phyloP scores from a whole-genome alignment of 2,797 vertebrate species.

The Pterois miles region DNA sequence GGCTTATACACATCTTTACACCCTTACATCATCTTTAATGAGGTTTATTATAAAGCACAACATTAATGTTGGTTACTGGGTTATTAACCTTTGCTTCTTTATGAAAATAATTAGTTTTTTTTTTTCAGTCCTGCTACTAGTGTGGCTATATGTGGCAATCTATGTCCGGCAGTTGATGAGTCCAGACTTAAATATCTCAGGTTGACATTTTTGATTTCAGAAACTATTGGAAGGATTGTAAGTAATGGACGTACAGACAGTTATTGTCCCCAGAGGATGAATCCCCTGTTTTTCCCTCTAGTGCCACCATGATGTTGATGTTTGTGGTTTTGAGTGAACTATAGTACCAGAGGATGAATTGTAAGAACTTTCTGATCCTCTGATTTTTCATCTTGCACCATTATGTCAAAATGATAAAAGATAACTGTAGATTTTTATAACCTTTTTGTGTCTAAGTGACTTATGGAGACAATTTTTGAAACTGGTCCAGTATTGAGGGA shows the following conservation, averaged over 20 bases:
- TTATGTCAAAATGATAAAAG: background rate
- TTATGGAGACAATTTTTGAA: background rate
- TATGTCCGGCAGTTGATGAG: background rate
- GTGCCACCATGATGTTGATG: background rate
- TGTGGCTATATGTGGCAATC: background rate
- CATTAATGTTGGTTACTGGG: background rate
- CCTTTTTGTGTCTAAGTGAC: background rate
- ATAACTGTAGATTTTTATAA: background rate
- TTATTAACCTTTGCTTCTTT: background rate
- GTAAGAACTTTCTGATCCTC: background rate
- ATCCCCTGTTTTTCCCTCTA: background rate
- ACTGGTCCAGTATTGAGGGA: background rate
- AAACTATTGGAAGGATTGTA: background rate
- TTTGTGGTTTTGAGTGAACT: background rate
- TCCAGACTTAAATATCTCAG: background rate
- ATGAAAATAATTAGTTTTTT: slow-evolving; percentile 2
- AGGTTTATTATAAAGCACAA: background rate
- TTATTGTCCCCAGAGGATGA: background rate
- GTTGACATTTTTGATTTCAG: background rate
- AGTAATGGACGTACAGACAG: background rate
- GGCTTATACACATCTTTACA: background rate
- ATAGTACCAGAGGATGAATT: background rate
- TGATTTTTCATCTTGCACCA: background rate
- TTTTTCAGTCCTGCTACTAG: background rate
- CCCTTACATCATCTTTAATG: slow-evolving; percentile 22